Evolutionary conservation across 2,888 invertebrate species (phyloP), one percentile per base, ranked within the genome.

Genomic region (Drosophila birchii): DNA sequence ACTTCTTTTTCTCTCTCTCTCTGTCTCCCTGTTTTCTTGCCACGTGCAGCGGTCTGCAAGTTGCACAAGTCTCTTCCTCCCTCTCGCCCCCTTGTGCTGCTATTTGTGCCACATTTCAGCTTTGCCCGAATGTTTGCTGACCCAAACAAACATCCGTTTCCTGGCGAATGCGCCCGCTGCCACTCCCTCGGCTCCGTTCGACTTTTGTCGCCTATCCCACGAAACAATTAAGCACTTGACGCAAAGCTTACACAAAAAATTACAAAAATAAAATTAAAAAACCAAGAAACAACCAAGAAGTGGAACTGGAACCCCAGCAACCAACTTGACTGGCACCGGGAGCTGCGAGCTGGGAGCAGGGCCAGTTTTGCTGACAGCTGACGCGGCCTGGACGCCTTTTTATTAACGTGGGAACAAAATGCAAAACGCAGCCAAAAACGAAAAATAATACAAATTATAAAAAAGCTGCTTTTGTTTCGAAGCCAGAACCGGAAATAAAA

Each of bases 121-220:
- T 39, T 39, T 36, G 43, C 20, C 56, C 41, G 63, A 34, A 23
- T 81, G 79, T 61, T 69, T 63, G 73, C 70, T 79, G 81, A 74
- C 79, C 84, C 79, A 86, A 81, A 76, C 80, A 85, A 85, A 85
- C 85, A 86, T 85, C 87, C 84, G 84, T 81, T 85, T 85, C 87
- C 84, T 86, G 80, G 77, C 72, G 41, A 61, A 61, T 61, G 60
- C 47, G 47, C 47, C 47, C 29, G 47, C 18, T 26, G 61, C 55
- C 54, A 64, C 43, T 34, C 67, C 57, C 67, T 36, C 63, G n/a
- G 18, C 49, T 20, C 51, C 20, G 51, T 1, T 16, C 16, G 20
- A 16, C 20, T 36, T 20, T 29, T 73, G 79, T 75, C 84, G 78
- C 76, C 71, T 78, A 76, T 78, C 82, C 82, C 82, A 80, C 79